These are phyloP conservation scores for Tychaedon coryphoeus DNA, from an alignment of 2,113 vertebrate species.

Conservation along the genomic window DNA sequence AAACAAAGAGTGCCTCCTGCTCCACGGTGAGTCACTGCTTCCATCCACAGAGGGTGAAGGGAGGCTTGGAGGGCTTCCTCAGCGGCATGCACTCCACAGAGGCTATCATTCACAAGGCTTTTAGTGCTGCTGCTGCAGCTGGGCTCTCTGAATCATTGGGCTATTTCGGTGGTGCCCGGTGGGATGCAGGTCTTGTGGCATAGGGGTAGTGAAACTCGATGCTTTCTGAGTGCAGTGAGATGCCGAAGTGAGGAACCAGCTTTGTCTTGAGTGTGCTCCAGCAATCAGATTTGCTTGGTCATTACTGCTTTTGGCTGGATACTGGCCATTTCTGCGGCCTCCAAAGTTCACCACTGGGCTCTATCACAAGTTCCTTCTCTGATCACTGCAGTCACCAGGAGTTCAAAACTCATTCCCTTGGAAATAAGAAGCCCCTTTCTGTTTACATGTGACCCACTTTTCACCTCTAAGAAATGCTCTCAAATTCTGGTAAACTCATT, in stretches of 20 bases:
- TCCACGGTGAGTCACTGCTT: not conserved
- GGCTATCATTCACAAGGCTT: slow-evolving; percentile 14
- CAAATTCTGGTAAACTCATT: not conserved
- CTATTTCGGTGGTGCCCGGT: slow-evolving; percentile 26
- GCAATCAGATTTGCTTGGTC: not conserved
- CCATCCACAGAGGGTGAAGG: not conserved
- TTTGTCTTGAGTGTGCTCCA: not conserved
- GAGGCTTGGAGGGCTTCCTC: slow-evolving; percentile 20
- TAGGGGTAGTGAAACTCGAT: not conserved
- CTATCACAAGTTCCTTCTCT: not conserved
- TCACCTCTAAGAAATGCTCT: not conserved
- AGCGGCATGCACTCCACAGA: not conserved
- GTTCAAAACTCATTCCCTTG: not conserved
- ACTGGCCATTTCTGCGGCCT: not conserved
- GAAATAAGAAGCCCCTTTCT: not conserved
- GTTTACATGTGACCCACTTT: not conserved
- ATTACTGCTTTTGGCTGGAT: not conserved
- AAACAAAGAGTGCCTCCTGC: slow-evolving; percentile 4
- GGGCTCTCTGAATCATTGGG: slow-evolving; percentile 43
- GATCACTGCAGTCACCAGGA: not conserved
- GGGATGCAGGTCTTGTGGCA: slow-evolving; percentile 34
- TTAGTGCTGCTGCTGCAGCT: slow-evolving; percentile 27
- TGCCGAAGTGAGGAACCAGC: not conserved
- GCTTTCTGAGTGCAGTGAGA: not conserved
- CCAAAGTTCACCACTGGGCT: not conserved